A percentile compares a stretch with the other conserved stretches of the same genome.
Evolutionary conservation across 1,140 invertebrate species (phyloP).

Genomic region (Aporrectodea caliginosa): DNA sequence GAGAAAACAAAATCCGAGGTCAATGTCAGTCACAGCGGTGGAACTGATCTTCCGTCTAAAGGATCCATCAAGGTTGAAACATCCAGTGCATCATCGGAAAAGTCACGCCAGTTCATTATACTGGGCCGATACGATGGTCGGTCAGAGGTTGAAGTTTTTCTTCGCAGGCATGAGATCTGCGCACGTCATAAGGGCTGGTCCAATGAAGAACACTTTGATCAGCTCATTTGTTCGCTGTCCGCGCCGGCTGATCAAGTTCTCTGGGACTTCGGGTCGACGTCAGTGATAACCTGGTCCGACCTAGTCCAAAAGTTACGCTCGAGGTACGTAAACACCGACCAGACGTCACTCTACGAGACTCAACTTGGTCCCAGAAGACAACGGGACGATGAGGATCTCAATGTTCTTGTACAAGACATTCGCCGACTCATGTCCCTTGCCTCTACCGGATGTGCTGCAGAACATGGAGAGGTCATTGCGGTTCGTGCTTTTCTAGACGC

Average conservation of each 20-base stretch:
- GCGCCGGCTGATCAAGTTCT: neutral
- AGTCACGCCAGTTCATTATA: too few relatives aligned
- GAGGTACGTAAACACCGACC: neutral
- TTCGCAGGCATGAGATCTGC: neutral
- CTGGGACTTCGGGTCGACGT: neutral
- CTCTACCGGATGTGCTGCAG: neutral
- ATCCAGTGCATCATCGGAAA: too few relatives aligned
- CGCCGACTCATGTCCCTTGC: neutral
- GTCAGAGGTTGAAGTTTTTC: too few relatives aligned
- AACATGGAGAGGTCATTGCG: neutral
- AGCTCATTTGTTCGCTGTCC: neutral
- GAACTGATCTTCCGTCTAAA: too few relatives aligned
- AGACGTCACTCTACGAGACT: neutral
- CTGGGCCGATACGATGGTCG: too few relatives aligned
- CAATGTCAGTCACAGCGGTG: too few relatives aligned
- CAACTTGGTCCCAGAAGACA: neutral
- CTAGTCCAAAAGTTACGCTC: neutral
- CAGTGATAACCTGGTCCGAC: neutral
- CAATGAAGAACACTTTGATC: neutral
- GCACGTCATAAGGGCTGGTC: neutral
- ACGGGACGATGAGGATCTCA: neutral
- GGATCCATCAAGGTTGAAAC: too few relatives aligned
- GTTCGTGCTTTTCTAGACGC: neutral
- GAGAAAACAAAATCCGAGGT: too few relatives aligned
- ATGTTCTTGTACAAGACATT: neutral